These are phyloP conservation scores for Calliphora vomitoria DNA, from an alignment of 2,888 invertebrate genomes.

Conservation along the genomic window DNA sequence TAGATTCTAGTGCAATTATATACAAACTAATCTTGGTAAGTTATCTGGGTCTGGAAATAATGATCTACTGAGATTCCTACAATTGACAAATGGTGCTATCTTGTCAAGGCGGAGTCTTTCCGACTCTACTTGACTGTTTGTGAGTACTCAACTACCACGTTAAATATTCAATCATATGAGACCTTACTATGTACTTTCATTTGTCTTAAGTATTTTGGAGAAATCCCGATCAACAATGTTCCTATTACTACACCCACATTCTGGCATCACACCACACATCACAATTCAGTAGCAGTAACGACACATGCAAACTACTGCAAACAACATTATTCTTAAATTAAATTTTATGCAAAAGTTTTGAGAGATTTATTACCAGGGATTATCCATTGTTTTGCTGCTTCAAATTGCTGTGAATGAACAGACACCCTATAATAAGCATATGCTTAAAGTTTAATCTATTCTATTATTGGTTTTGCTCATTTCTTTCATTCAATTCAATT, in stretches of 20 bases:
- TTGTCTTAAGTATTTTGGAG: neutral
- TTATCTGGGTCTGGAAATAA: too few relatives aligned
- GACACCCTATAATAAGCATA: conserved; percentile 70
- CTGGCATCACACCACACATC: conserved; percentile 30
- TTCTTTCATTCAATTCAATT: conserved; percentile 24
- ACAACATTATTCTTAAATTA: conserved; percentile 62
- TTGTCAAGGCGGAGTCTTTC: too few relatives aligned
- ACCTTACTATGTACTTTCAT: too few relatives aligned
- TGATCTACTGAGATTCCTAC: too few relatives aligned
- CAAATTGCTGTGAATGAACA: conserved; percentile 62
- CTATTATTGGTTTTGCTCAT: conserved; percentile 15
- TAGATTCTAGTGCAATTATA: too few relatives aligned
- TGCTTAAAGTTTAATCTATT: conserved; percentile 15
- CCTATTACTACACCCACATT: neutral
- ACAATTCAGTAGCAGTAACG: conserved; percentile 17
- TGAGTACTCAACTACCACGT: too few relatives aligned
- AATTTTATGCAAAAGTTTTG: conserved; percentile 77
- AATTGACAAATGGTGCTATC: too few relatives aligned
- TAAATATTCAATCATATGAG: too few relatives aligned
- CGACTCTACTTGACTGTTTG: too few relatives aligned
- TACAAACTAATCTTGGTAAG: too few relatives aligned
- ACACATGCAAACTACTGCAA: conserved; percentile 39
- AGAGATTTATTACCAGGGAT: conserved; percentile 81
- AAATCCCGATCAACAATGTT: neutral
- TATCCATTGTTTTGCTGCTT: conserved; percentile 78